A percentile compares a stretch with the other conserved stretches of the same genome.
These are phyloP conservation scores for Lipophrys pholis DNA, from an alignment of 2,113 vertebrate species.

Conservation along the genomic window DNA sequence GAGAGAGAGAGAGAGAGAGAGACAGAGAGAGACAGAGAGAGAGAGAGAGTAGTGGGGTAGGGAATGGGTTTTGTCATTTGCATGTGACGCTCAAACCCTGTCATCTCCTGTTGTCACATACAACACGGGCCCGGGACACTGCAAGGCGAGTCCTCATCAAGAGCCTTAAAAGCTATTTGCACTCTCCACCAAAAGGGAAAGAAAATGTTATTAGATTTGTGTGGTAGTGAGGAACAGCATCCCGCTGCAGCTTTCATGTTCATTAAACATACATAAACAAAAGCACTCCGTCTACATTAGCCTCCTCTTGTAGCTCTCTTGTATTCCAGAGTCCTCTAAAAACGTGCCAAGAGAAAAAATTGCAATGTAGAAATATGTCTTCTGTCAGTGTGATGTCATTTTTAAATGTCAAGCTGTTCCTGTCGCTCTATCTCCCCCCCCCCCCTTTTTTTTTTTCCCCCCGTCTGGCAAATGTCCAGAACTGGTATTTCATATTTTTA, in stretches of 20 bases:
- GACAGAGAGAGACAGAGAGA: neutral
- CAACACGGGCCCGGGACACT: conserved; percentile 36
- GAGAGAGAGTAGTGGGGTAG: conserved; percentile 21
- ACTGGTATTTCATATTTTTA: conserved; percentile 67
- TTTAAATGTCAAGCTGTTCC: conserved; percentile 77
- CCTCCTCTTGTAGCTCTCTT: neutral
- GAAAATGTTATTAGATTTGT: no score
- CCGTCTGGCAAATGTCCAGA: conserved; percentile 62
- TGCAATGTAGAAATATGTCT: conserved; percentile 29
- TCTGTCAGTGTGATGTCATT: conserved; percentile 52
- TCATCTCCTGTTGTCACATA: conserved; percentile 61
- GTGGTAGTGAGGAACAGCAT: no score
- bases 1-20: conserved; percentile 5
- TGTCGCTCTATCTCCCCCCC: conserved; percentile 48
- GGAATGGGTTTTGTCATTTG: conserved; percentile 60
- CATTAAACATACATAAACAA: conserved; percentile 55
- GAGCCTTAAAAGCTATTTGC: conserved; percentile 63
- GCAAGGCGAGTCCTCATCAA: conserved; percentile 66
- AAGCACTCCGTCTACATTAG: conserved; percentile 16
- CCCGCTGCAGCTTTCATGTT: conserved; percentile 37
- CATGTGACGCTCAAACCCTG: conserved; percentile 68
- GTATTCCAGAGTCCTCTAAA: neutral
- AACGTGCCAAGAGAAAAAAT: conserved; percentile 36
- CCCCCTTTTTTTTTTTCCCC: conserved; percentile 24
- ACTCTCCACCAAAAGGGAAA: conserved; percentile 14